Percentiles rank a stretch among this genome's conserved stretches.
Conservation (phyloP, 2,888 invertebrate species). For the Drosophila flavopinicola region DNA sequence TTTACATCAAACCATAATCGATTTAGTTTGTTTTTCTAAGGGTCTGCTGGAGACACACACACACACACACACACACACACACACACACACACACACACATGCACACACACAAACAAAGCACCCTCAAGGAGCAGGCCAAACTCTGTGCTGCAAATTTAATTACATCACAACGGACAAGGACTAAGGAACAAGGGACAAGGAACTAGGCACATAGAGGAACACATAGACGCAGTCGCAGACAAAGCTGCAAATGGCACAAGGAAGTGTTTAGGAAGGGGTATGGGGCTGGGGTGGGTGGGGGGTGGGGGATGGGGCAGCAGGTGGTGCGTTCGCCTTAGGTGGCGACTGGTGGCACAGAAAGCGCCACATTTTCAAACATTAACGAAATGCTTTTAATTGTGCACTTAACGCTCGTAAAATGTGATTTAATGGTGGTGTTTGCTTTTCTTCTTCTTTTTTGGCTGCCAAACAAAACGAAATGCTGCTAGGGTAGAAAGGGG, state of each 20-base stretch:
- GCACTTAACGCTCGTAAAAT: constrained; percentile 79
- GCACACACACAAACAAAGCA: neutral
- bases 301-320: neutral
- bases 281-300: neutral
- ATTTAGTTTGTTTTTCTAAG: constrained; percentile 42
- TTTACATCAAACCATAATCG: constrained; percentile 58
- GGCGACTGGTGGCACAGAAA: constrained; percentile 30
- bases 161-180: constrained; percentile 50
- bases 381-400: constrained; percentile 78
- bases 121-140: neutral
- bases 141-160: constrained; percentile 61
- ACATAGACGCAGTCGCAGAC: constrained; percentile 20
- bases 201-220: neutral
- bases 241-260: constrained; percentile 22
- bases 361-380: constrained; percentile 68
- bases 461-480: neutral
- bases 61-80: constrained; percentile 2
- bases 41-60: neutral
- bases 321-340: constrained; percentile 2
- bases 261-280: neutral
- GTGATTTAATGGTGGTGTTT: constrained; percentile 79
- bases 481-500: neutral
- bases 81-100: constrained; percentile 11
- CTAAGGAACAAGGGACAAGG: constrained; percentile 6
- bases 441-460: constrained; percentile 24